These are phyloP conservation scores for Sthenelais limicola DNA, from an alignment of 2,888 invertebrate genomes.

Conservation along the genomic window DNA sequence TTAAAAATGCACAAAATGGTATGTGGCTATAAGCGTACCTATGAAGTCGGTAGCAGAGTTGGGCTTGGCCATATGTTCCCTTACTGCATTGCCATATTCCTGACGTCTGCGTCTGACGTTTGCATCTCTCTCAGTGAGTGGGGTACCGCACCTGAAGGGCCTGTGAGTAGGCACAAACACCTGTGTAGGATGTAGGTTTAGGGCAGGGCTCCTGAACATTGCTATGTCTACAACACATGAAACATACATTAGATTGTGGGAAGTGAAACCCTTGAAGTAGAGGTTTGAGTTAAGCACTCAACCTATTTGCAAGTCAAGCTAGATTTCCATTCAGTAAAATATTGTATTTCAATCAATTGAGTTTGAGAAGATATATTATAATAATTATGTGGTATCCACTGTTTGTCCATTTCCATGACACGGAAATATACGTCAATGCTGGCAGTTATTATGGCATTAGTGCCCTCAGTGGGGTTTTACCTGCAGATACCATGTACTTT, in stretches of 20 bases:
- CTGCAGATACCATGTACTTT: conserved; percentile 2
- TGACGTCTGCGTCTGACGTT: conserved; percentile 55
- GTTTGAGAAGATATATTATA: too few species aligned
- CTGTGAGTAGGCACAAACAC: conserved; percentile 8
- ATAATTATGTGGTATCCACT: too few species aligned
- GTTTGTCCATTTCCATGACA: too few species aligned
- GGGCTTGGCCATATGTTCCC: conserved; percentile 58
- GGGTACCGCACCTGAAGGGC: conserved; percentile 62
- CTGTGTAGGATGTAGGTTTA: conserved; percentile 5
- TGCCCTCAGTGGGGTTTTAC: background rate
- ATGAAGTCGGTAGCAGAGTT: conserved; percentile 54
- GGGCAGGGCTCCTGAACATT: conserved; percentile 16
- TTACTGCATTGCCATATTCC: conserved; percentile 63
- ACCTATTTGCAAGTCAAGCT: too few species aligned
- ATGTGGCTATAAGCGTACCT: background rate
- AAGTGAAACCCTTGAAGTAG: too few species aligned
- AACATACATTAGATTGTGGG: too few species aligned
- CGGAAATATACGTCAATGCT: too few species aligned
- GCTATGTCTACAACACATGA: too few species aligned
- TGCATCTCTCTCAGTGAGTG: conserved; percentile 47
- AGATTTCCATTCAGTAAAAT: too few species aligned
- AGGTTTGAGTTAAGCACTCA: too few species aligned
- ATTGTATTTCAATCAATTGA: too few species aligned
- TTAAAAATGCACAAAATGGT: background rate
- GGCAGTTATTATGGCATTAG: too few species aligned